Evolutionary conservation across 1,140 invertebrate species (phyloP), one percentile per base, ranked within the genome.

Genomic region (Condylostylus longicornis): DNA sequence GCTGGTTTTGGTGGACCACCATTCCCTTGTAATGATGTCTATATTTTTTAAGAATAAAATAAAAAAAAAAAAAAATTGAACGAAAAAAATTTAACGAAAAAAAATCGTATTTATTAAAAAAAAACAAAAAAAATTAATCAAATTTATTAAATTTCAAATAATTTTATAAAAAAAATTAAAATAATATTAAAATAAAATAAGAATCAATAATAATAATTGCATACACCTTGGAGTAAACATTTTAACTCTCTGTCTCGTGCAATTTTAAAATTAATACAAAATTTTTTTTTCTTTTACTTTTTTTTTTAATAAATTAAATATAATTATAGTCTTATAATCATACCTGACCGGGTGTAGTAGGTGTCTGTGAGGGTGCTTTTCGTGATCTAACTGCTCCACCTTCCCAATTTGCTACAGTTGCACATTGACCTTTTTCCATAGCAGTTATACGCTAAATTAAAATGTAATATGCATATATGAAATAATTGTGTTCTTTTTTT

Each of bases 361-460:
- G 54, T 31, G 58, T 61, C 48, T 57, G 58, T 34, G 57, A 69
- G n/a, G n/a, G n/a, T 33, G 70, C 63, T 53, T 71, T 71, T 12
- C 69, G 61, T 47, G 69, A 71, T 21, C 69, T 54, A 17, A 71
- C 68, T 9, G 67, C 67, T 14, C 63, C 67, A 1, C 69, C 68
- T 37, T 75, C 71, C 72, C 72, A 76, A 4, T 67, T 67, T 1
- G 69, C 68, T 13, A 70, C 64, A 9, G 70, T 72, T 42, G 68
- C 66, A 43, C 69, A 73, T 28, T 69, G 68, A 19, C 67, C 68
- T 48, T 73, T 74, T 40, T 75, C 72, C 42, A 70, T 71, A 34
- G 66, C 57, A 33, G 69, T 71, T 27, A 74, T 54, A 47, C 71
- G 65, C 74, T 77, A 52, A 37, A 43, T 6, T 14, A 5, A 25